Percentiles rank a stretch among this genome's conserved stretches.
Evolutionary conservation across 2,888 invertebrate genomes (phyloP).

Genomic region (Heliconius ethilla): DNA sequence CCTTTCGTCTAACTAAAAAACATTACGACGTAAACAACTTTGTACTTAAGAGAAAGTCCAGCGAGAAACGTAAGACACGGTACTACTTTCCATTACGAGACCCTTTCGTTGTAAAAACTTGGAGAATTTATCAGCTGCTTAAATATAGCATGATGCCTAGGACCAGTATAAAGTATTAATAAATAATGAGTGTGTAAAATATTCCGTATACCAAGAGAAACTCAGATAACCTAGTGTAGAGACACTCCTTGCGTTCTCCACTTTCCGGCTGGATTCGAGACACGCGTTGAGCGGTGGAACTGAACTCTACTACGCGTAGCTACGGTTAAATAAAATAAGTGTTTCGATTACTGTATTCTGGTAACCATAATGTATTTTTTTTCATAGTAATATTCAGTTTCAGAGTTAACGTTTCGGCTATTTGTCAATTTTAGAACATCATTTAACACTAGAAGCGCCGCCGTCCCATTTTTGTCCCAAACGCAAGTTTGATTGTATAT

Average conservation of each 20-base stretch:
- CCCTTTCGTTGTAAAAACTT: conserved; percentile 28
- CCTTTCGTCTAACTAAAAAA: conserved; percentile 24
- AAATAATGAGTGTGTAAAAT: neutral
- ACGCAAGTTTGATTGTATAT: no score
- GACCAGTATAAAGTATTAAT: neutral
- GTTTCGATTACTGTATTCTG: no score
- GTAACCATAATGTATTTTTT: no score
- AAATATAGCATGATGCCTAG: neutral
- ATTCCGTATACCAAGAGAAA: neutral
- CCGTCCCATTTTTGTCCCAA: no score
- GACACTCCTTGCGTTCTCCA: neutral
- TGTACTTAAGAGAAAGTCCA: conserved; percentile 37
- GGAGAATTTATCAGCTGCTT: conserved; percentile 11
- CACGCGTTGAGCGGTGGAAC: neutral
- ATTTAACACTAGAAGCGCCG: no score
- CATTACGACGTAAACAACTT: conserved; percentile 30
- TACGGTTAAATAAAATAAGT: no score
- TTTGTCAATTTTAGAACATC: no score
- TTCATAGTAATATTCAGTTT: no score
- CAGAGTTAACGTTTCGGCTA: no score
- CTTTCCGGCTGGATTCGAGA: neutral
- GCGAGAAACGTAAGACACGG: conserved; percentile 23
- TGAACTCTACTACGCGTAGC: no score
- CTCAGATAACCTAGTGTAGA: neutral
- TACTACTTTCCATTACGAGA: conserved; percentile 36